A percentile compares a stretch with the other conserved stretches of the same genome.
Evolutionary conservation across 2,113 vertebrate species (phyloP).

Genomic region (Nannobrachium achirus): DNA sequence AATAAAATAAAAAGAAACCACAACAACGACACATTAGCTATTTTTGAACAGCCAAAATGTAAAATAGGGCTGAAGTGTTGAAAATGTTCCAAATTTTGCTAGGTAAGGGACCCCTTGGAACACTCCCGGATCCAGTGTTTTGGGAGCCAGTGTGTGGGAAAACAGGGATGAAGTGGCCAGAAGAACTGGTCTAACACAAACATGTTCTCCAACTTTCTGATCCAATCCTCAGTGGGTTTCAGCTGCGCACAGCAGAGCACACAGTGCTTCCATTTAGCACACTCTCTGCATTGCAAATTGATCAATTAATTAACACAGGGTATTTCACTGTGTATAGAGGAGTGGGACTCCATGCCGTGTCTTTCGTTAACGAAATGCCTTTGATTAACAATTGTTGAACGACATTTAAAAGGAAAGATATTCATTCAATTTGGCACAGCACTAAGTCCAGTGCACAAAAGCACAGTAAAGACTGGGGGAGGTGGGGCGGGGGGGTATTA

Average conservation of each 20-base stretch:
- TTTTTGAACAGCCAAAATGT: no score
- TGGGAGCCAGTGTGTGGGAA: conserved; percentile 37
- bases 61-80: not conserved
- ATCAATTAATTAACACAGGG: no score
- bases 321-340: not conserved
- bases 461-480: conserved; percentile 28
- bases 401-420: no score
- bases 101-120: not conserved
- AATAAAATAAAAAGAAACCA: no score
- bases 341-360: not conserved
- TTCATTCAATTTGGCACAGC: no score
- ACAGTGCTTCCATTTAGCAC: no score
- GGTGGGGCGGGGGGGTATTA: not conserved
- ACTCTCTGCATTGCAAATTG: not conserved
- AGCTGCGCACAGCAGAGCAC: conserved; percentile 25
- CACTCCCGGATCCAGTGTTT: conserved; percentile 6
- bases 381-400: no score
- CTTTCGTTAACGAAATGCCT: not conserved
- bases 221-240: conserved; percentile 34
- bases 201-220: conserved; percentile 27
- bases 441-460: not conserved
- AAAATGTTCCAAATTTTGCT: no score
- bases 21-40: no score
- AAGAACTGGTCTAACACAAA: conserved; percentile 48
- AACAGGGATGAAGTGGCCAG: conserved; percentile 3